phyloP scores from a whole-genome alignment of 1,140 invertebrate species.

The Brachionus sp. region DNA sequence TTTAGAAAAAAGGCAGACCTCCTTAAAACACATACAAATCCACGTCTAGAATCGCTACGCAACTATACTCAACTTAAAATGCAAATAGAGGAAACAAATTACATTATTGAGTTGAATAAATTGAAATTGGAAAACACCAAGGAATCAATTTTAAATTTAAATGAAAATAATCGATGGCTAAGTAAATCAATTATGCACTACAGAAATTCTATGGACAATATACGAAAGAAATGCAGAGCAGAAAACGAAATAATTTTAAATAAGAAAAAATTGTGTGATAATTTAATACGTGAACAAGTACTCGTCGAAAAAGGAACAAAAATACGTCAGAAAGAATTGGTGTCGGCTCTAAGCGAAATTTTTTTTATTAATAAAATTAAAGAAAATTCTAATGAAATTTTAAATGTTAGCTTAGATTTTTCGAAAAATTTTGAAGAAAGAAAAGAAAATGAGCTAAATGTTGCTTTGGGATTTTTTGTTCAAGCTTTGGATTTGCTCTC shows the following conservation, averaged over 20 bases:
- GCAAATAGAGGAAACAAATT: not conserved
- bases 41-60: not conserved
- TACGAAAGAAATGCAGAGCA: not conserved
- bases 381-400: not conserved
- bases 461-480: constrained; percentile 4
- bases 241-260: not conserved
- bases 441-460: not conserved
- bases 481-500: not conserved
- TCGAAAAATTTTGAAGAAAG: not conserved
- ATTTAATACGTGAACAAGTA: not conserved
- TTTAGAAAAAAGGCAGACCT: not conserved
- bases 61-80: not conserved
- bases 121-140: not conserved
- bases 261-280: not conserved
- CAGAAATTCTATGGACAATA: not conserved
- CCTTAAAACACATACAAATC: not conserved
- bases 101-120: not conserved
- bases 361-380: not conserved
- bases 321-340: not conserved
- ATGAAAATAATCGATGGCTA: not conserved
- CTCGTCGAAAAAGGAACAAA: not conserved
- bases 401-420: not conserved
- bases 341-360: not conserved
- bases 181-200: not conserved
- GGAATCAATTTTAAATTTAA: not conserved